A percentile compares a stretch with the other conserved stretches of the same genome.
Conservation (phyloP, 2,888 invertebrate species). For the Epinotia demarniana region DNA sequence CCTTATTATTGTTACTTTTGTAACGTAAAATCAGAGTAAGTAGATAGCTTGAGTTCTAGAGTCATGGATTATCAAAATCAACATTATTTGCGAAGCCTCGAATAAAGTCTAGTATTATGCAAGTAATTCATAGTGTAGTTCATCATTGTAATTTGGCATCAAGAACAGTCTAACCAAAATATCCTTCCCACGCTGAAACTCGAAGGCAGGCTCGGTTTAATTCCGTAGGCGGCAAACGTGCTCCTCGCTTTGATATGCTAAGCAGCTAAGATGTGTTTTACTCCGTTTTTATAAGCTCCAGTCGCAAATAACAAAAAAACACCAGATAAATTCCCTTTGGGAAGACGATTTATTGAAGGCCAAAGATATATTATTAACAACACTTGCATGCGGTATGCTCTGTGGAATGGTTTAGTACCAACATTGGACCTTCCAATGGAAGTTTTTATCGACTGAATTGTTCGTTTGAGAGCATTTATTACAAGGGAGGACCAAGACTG, state of each 20-base stretch:
- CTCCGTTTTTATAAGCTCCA: slow-evolving; percentile 33
- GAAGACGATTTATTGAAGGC: slow-evolving; percentile 26
- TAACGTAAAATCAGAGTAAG: no score
- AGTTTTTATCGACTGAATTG: background rate
- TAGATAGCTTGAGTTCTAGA: no score
- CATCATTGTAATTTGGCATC: background rate
- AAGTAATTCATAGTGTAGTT: no score
- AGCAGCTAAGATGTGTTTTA: slow-evolving; percentile 40
- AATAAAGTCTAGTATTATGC: no score
- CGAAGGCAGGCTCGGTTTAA: slow-evolving; percentile 21
- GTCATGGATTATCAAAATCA: no score
- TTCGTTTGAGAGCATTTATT: no score
- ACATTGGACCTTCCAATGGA: no score
- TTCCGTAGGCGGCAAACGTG: slow-evolving; percentile 27
- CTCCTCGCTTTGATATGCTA: slow-evolving; percentile 39
- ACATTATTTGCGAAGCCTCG: no score
- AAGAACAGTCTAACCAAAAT: background rate
- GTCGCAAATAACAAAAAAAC: slow-evolving; percentile 41
- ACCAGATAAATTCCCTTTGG: slow-evolving; percentile 36
- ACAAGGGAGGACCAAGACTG: no score
- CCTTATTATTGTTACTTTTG: no score
- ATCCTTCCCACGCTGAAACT: background rate
- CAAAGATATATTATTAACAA: background rate
- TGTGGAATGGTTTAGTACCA: background rate
- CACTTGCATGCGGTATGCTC: background rate